A percentile compares a stretch with the other conserved stretches of the same genome.
These are phyloP conservation scores for Rhadina sibilatrix DNA, from an alignment of 2,113 vertebrate species.

Conservation along the genomic window DNA sequence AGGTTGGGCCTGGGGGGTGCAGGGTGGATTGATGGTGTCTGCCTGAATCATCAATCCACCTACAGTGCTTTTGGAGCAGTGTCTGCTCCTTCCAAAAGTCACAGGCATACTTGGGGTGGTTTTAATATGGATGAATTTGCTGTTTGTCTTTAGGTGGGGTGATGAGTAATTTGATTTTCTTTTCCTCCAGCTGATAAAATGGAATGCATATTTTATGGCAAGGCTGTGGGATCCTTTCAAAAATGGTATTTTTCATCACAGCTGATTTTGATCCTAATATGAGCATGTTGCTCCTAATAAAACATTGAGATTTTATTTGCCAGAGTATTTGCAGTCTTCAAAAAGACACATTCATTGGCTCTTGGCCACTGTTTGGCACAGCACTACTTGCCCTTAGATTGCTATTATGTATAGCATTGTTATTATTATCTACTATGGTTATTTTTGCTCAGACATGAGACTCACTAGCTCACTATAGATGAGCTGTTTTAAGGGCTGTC, in stretches of 20 bases:
- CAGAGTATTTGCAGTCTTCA: background rate
- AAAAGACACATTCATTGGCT: background rate
- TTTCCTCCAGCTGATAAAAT: background rate
- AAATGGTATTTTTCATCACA: background rate
- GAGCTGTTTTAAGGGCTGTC: background rate
- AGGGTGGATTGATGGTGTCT: background rate
- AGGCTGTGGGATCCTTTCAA: background rate
- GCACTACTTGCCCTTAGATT: background rate
- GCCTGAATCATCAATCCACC: background rate
- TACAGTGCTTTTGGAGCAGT: background rate
- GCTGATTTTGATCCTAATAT: background rate
- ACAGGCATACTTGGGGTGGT: background rate
- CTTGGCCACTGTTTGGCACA: background rate
- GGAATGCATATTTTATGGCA: background rate
- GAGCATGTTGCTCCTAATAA: background rate
- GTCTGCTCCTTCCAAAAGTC: background rate
- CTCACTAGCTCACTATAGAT: background rate
- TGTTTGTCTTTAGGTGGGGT: background rate
- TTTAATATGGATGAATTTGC: background rate
- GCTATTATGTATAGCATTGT: background rate
- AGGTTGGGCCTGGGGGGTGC: background rate
- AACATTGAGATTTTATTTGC: background rate
- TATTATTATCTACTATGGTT: background rate
- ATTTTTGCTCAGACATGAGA: background rate
- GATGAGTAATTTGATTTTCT: background rate